phyloP scores from a whole-genome alignment of 1,140 invertebrate genomes.

The Diorhabda sublineata region DNA sequence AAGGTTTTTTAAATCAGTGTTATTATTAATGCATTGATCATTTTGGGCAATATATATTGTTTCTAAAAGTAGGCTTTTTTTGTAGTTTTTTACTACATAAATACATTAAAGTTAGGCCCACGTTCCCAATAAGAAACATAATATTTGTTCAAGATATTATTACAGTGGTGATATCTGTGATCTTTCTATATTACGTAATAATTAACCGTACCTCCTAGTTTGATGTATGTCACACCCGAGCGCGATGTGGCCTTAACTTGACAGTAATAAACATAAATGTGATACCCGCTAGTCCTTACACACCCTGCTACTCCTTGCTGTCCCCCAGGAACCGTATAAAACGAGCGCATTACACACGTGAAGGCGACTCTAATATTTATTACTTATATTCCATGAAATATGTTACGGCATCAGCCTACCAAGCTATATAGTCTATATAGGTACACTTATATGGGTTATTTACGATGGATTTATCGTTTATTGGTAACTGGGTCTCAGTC shows the following conservation, averaged over 20 bases:
- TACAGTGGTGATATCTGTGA: too few species aligned
- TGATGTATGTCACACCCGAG: not conserved
- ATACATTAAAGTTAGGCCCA: too few species aligned
- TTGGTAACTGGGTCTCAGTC: not conserved
- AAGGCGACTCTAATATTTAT: slow-evolving; percentile 14
- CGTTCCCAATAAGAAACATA: too few species aligned
- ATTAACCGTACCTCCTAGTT: not conserved
- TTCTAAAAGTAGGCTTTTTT: too few species aligned
- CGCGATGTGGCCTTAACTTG: slow-evolving; percentile 8
- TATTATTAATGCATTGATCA: too few species aligned
- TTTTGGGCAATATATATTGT: too few species aligned
- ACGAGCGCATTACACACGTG: slow-evolving; percentile 3
- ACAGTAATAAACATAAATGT: slow-evolving; percentile 18
- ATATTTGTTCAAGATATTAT: too few species aligned
- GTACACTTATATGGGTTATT: slow-evolving; percentile 1
- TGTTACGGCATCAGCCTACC: not conserved
- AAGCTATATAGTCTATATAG: not conserved
- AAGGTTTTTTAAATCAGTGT: too few species aligned
- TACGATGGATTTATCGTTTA: not conserved
- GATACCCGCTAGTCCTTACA: slow-evolving; percentile 11
- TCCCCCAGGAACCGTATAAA: slow-evolving; percentile 5
- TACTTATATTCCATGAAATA: slow-evolving; percentile 5
- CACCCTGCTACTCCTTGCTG: not conserved
- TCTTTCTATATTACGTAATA: too few species aligned
- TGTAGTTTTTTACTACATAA: too few species aligned